A percentile compares a stretch with the other conserved stretches of the same genome.
Evolutionary conservation across 2,113 vertebrate species (phyloP).

Genomic region (Neofelis nebulosa): DNA sequence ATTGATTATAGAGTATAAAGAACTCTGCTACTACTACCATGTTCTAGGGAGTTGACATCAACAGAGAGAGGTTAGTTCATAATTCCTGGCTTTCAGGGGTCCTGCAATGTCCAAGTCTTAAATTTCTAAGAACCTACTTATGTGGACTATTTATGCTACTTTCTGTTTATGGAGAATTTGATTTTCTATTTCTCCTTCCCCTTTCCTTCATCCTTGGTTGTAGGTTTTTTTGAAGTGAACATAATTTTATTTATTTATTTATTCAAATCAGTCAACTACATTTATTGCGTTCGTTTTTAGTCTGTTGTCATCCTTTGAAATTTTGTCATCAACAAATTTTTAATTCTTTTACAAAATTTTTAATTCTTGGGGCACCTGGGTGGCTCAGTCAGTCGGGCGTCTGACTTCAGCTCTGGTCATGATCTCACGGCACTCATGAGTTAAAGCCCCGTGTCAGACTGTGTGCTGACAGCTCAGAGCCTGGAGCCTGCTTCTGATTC

Average conservation of each 20-base stretch:
- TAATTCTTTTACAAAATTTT: not conserved
- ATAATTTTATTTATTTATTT: not conserved
- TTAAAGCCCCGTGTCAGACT: no score
- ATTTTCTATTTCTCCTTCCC: not conserved
- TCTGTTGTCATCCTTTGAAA: not conserved
- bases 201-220: not conserved
- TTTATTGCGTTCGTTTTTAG: not conserved
- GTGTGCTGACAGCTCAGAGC: no score
- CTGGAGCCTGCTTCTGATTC: no score
- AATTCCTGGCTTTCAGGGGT: not conserved
- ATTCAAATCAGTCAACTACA: not conserved
- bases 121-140: not conserved
- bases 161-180: not conserved
- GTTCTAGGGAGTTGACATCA: not conserved
- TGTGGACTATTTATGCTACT: not conserved
- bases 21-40: not conserved
- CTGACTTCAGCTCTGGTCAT: no score
- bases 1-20: not conserved
- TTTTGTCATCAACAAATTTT: not conserved
- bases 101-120: not conserved
- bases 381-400: no score
- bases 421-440: no score
- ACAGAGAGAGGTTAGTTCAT: not conserved
- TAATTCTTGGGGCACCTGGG: not conserved
- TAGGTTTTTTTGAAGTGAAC: constrained; percentile 15